Evolutionary conservation across 2,113 vertebrate genomes (phyloP).

Genomic region (Elaphurus davidianus): DNA sequence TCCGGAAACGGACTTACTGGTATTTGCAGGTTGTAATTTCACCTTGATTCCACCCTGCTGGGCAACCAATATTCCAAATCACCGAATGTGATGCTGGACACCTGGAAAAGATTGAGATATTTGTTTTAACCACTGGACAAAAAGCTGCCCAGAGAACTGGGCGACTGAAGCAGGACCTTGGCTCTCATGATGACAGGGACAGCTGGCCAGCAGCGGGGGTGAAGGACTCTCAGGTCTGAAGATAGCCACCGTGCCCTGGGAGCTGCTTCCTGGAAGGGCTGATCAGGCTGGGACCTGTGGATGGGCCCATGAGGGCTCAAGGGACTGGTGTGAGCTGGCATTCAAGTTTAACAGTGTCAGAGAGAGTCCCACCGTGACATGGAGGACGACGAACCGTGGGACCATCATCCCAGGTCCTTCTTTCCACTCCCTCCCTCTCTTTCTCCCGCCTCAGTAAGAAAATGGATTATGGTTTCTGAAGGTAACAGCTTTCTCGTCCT

Average conservation of each 20-base stretch:
- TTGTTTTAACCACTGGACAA: not conserved
- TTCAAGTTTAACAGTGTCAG: not conserved
- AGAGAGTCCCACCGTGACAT: not conserved
- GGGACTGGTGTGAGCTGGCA: not conserved
- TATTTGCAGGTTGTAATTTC: not conserved
- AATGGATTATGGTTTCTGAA: not conserved
- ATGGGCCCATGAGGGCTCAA: fast-evolving
- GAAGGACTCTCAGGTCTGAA: not conserved
- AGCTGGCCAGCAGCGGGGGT: fast-evolving
- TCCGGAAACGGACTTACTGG: not conserved
- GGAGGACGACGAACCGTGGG: not conserved
- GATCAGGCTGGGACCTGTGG: not conserved
- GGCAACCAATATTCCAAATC: not conserved
- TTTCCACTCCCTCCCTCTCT: not conserved
- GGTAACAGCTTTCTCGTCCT: not conserved
- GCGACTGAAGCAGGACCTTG: not conserved
- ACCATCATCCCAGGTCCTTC: not conserved
- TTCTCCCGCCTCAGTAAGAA: not conserved
- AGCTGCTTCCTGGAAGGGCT: not conserved
- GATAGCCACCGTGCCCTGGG: not conserved
- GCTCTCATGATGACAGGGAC: not conserved
- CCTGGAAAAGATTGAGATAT: not conserved
- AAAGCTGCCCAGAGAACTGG: not conserved
- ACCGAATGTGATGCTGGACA: not conserved
- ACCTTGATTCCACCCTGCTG: not conserved